Evolutionary conservation across 2,888 invertebrate species (phyloP).

Genomic region (Omphaloscelis lunosa): DNA sequence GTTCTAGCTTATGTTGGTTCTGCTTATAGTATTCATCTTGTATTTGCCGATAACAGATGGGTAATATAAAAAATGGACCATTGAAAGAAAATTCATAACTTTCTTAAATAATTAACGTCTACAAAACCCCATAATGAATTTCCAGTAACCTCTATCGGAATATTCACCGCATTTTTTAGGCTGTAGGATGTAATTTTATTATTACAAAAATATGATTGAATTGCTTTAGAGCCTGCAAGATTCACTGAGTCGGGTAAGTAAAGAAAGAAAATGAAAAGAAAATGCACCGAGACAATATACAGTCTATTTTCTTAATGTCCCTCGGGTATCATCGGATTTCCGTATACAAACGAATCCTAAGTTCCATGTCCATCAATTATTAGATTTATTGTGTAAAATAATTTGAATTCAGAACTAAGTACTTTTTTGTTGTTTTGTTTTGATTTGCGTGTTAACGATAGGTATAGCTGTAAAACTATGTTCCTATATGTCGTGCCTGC

Average conservation of each 20-base stretch:
- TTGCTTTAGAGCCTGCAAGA: not conserved
- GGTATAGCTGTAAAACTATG: too few relatives aligned
- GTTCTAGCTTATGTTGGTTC: not conserved
- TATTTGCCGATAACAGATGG: not conserved
- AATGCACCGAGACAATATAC: not conserved
- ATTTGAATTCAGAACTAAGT: too few relatives aligned
- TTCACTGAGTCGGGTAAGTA: not conserved
- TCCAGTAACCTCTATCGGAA: not conserved
- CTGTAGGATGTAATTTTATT: not conserved
- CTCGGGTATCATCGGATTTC: too few relatives aligned
- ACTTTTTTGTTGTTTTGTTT: too few relatives aligned
- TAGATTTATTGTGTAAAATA: too few relatives aligned
- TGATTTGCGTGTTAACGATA: too few relatives aligned
- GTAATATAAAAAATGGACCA: not conserved
- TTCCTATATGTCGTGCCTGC: too few relatives aligned
- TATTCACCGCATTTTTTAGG: not conserved
- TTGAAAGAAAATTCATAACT: not conserved
- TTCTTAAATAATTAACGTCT: not conserved
- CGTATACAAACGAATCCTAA: too few relatives aligned
- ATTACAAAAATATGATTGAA: not conserved
- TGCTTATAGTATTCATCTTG: not conserved
- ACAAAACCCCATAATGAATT: not conserved
- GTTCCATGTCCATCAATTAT: too few relatives aligned
- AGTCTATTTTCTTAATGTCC: too few relatives aligned
- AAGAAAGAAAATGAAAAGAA: not conserved